Conservation (phyloP, 53 echinoderm and acorn worm species). For the Arbacia lixula region DNA sequence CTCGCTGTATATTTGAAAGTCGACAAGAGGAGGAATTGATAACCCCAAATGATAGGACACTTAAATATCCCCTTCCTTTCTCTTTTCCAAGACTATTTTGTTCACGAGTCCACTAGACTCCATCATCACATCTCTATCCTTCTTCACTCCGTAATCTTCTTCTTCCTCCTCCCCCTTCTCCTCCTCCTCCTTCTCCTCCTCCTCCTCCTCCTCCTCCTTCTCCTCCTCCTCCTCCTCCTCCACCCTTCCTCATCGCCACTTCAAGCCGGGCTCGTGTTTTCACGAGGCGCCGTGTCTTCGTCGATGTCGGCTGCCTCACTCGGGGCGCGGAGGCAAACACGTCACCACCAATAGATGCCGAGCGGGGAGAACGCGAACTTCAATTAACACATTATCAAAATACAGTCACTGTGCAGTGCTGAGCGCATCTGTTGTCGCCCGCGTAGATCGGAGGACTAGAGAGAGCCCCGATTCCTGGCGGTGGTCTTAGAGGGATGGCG, state of each 20-base stretch:
- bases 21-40: no score
- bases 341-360: constrained; percentile 12
- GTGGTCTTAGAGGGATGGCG: no score
- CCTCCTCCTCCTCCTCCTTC: background rate
- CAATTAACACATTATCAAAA: constrained; percentile 49
- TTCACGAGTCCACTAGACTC: no score
- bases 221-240: background rate
- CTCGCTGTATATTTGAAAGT: no score
- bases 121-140: no score
- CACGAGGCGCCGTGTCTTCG: constrained; percentile 9
- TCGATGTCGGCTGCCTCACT: background rate
- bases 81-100: no score
- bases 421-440: constrained; percentile 42
- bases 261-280: background rate
- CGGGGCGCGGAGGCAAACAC: constrained; percentile 1
- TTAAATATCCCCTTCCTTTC: no score
- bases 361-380: constrained; percentile 15
- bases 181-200: background rate
- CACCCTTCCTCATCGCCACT: background rate
- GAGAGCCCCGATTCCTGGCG: no score
- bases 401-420: constrained; percentile 32
- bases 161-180: background rate
- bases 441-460: background rate
- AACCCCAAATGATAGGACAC: no score
- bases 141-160: background rate